A percentile compares a stretch with the other conserved stretches of the same genome.
Evolutionary conservation across 2,113 vertebrate genomes (phyloP).

Genomic region (Ailurus styani): DNA sequence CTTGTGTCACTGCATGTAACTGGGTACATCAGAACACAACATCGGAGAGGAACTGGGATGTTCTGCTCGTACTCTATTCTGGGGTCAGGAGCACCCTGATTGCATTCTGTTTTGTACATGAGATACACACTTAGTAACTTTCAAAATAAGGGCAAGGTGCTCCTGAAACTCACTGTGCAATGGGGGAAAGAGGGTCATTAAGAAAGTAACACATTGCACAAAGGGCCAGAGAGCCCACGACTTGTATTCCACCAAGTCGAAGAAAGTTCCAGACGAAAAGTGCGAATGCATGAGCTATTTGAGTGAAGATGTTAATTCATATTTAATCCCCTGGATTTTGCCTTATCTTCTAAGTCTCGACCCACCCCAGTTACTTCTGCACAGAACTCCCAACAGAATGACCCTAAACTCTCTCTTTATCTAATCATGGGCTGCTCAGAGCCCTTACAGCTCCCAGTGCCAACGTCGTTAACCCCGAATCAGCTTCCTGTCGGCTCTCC

Average conservation of each 20-base stretch:
- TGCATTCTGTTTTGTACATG: background rate
- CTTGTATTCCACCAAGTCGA: background rate
- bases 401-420: background rate
- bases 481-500: fast-evolving
- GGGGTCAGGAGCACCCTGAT: background rate
- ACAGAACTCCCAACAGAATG: background rate
- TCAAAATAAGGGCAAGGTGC: background rate
- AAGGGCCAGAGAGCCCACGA: too few species aligned
- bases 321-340: background rate
- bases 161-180: background rate
- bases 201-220: background rate
- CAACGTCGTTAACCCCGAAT: background rate
- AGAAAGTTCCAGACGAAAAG: background rate
- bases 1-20: fast-evolving
- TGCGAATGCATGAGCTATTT: background rate
- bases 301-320: background rate
- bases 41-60: too few species aligned
- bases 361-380: background rate
- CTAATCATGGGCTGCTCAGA: background rate
- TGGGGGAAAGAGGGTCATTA: background rate
- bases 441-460: background rate
- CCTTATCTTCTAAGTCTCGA: background rate
- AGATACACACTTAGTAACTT: background rate
- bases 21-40: background rate
- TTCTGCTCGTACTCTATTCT: background rate